Percentiles rank a stretch among this genome's conserved stretches.
These are phyloP conservation scores for Ephydatia muelleri DNA, from an alignment of 37 sponge, comb jelly and placozoan genomes.

Conservation along the genomic window DNA sequence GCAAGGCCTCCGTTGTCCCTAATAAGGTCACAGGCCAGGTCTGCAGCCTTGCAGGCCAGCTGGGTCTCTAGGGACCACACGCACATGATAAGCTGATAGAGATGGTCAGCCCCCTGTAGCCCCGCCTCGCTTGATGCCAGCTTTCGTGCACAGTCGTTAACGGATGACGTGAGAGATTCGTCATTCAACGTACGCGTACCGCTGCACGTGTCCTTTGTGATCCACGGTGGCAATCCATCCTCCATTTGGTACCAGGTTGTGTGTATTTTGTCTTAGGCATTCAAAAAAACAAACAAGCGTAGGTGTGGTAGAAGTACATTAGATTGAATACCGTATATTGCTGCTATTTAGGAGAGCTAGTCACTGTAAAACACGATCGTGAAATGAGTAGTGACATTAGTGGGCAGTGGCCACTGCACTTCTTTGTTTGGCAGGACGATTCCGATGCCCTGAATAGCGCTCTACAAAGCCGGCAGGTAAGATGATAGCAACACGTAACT, in stretches of 20 bases:
- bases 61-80: constrained; percentile 53
- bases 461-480: constrained; percentile 41
- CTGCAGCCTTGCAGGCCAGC: constrained; percentile 48
- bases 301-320: no score
- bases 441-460: constrained; percentile 31
- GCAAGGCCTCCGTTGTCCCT: constrained; percentile 27
- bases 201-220: neutral
- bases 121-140: neutral
- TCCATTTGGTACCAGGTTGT: no score
- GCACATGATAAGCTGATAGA: constrained; percentile 14
- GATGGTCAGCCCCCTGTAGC: constrained; percentile 14
- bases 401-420: constrained; percentile 82
- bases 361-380: neutral
- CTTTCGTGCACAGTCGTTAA: neutral
- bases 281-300: no score
- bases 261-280: no score
- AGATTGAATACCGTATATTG: neutral
- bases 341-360: neutral
- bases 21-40: constrained; percentile 42
- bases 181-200: neutral
- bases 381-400: constrained; percentile 17
- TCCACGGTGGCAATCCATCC: neutral
- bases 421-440: constrained; percentile 76
- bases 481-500: neutral
- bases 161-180: neutral